Conservation (phyloP, 1,140 invertebrate genomes). For the Drosophila guanche region DNA sequence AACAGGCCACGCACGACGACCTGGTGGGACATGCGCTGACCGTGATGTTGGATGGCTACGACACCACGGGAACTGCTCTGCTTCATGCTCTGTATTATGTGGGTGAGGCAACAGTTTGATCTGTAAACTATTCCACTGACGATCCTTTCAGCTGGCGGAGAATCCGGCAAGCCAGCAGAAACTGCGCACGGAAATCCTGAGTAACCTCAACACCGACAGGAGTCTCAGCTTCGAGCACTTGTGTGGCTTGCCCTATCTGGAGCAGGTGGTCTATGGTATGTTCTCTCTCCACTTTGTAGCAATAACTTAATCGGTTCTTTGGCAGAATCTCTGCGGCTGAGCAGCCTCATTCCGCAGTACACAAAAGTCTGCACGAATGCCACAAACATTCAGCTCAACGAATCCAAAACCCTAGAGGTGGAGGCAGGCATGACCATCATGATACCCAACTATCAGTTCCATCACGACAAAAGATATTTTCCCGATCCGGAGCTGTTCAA, state of each 20-base stretch:
- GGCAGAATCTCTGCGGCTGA: constrained; percentile 69
- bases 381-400: constrained; percentile 50
- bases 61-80: constrained; percentile 83
- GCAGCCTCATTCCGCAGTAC: constrained; percentile 71
- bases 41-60: constrained; percentile 86
- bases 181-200: constrained; percentile 72
- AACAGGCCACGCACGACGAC: constrained; percentile 85
- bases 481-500: constrained; percentile 88
- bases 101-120: constrained; percentile 2
- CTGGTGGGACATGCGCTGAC: constrained; percentile 85
- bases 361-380: constrained; percentile 68
- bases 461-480: constrained; percentile 87
- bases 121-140: neutral
- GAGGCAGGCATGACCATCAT: constrained; percentile 85
- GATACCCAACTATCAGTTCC: constrained; percentile 86
- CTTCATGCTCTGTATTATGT: constrained; percentile 75
- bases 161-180: constrained; percentile 56
- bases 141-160: constrained; percentile 56
- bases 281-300: neutral
- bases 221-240: constrained; percentile 55
- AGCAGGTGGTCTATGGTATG: constrained; percentile 73
- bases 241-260: constrained; percentile 61
- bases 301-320: neutral
- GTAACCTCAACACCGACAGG: constrained; percentile 8
- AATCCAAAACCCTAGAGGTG: constrained; percentile 36